Conservation (phyloP, 2,113 vertebrate species). For the Spizaetus ornatus region DNA sequence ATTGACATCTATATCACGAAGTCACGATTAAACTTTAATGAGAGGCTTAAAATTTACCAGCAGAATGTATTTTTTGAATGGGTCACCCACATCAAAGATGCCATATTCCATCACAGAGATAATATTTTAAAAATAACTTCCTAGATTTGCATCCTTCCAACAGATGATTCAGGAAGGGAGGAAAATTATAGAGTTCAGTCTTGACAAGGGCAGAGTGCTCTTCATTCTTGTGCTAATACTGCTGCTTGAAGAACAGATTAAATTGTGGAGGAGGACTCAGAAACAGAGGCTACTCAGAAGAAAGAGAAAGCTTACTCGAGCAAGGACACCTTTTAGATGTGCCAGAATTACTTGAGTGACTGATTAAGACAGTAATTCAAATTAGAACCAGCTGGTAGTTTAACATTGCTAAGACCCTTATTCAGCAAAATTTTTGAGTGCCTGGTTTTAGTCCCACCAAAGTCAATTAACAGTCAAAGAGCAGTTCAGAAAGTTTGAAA, state of each 20-base stretch:
- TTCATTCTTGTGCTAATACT: not conserved
- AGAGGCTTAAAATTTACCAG: not conserved
- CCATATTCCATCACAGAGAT: not conserved
- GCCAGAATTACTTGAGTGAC: constrained; percentile 19
- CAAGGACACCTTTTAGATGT: not conserved
- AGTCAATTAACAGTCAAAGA: not conserved
- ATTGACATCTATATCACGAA: not conserved
- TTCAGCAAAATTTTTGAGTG: constrained; percentile 24
- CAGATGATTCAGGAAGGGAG: constrained; percentile 9
- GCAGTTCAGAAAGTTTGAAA: not conserved
- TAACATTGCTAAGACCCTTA: constrained; percentile 10
- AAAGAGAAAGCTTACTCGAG: not conserved
- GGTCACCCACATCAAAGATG: constrained; percentile 2
- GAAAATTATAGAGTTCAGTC: not conserved
- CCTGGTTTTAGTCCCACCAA: not conserved
- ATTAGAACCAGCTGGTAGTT: constrained; percentile 28
- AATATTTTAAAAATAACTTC: constrained; percentile 15
- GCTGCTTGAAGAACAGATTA: constrained; percentile 5
- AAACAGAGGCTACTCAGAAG: not conserved
- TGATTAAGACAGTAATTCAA: constrained; percentile 39
- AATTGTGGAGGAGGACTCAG: not conserved
- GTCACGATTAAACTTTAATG: not conserved
- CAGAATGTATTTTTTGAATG: constrained; percentile 5
- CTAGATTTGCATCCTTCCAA: not conserved
- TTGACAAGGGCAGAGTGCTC: not conserved